phyloP scores from a whole-genome alignment of 1,140 invertebrate genomes.

The Camponotus vicinus region DNA sequence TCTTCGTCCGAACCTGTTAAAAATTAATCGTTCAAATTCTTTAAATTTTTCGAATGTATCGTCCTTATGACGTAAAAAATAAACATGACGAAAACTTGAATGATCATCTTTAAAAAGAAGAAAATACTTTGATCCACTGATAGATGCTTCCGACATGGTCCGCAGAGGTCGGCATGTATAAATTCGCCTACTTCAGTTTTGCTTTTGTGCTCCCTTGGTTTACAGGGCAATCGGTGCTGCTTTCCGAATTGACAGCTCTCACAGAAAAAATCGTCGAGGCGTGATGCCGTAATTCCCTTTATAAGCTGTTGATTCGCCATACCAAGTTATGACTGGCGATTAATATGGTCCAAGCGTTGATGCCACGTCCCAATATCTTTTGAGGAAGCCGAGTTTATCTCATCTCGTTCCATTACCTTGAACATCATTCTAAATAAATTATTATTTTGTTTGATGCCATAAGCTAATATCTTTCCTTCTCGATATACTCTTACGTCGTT shows the following conservation, averaged over 20 bases:
- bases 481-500: slow-evolving; percentile 7
- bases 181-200: background rate
- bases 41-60: background rate
- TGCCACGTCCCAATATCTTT: background rate
- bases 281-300: background rate
- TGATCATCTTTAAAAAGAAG: background rate
- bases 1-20: background rate
- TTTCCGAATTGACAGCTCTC: background rate
- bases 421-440: slow-evolving; percentile 10
- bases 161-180: background rate
- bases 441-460: background rate
- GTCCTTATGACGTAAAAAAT: background rate
- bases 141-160: background rate
- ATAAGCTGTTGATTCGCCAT: background rate
- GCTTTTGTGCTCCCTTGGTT: background rate
- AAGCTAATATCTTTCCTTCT: background rate
- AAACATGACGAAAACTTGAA: background rate
- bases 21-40: background rate
- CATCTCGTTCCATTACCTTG: background rate
- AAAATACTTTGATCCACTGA: background rate
- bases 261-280: background rate
- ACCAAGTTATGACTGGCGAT: background rate
- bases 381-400: background rate
- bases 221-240: background rate
- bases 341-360: background rate